phyloP scores from a whole-genome alignment of 2,888 invertebrate species.

The Peribatodes rhomboidaria region DNA sequence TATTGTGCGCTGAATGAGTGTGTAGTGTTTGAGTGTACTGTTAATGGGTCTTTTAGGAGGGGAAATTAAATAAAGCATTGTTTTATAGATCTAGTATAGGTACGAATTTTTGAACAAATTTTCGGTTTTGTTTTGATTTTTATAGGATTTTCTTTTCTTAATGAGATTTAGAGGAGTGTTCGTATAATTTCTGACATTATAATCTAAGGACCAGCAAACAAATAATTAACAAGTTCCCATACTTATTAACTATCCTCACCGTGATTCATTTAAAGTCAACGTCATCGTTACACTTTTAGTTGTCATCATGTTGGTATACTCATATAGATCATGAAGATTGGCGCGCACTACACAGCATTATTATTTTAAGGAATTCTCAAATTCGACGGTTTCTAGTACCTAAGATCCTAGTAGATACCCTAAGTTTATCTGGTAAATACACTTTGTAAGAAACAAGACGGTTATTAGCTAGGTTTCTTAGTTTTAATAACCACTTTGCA shows the following conservation, averaged over 20 bases:
- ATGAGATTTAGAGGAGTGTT: too few relatives aligned
- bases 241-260: too few relatives aligned
- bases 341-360: too few relatives aligned
- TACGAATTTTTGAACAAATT: background rate
- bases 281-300: too few relatives aligned
- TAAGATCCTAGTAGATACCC: too few relatives aligned
- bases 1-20: slow-evolving; percentile 36
- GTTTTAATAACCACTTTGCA: slow-evolving; percentile 25
- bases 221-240: too few relatives aligned
- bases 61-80: slow-evolving; percentile 22
- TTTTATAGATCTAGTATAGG: slow-evolving; percentile 3
- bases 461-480: background rate
- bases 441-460: background rate
- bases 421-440: slow-evolving; percentile 8
- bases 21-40: slow-evolving; percentile 47
- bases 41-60: slow-evolving; percentile 24
- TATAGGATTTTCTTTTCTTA: too few relatives aligned
- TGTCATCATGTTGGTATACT: too few relatives aligned
- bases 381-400: background rate
- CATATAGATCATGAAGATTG: too few relatives aligned
- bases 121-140: background rate
- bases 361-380: background rate
- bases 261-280: too few relatives aligned
- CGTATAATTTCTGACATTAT: too few relatives aligned
- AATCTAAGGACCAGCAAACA: too few relatives aligned